Percentiles rank a stretch among this genome's conserved stretches.
phyloP scores from a whole-genome alignment of 1,140 invertebrate genomes.

The Yoshiicerus persimilis region DNA sequence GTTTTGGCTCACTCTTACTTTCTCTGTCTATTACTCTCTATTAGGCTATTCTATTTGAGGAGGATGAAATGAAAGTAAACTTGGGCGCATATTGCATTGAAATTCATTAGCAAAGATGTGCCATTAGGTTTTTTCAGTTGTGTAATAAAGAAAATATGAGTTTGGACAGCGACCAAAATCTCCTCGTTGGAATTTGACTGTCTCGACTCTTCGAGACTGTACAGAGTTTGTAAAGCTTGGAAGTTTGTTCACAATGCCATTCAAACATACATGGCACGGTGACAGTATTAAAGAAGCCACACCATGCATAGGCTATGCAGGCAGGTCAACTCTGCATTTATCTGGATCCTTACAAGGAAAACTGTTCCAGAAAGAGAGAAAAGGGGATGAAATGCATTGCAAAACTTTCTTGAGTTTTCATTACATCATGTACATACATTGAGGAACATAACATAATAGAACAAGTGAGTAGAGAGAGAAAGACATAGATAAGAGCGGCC shows the following conservation, averaged over 20 bases:
- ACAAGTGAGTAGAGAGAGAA: not conserved
- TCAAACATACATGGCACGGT: not conserved
- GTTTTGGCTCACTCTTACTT: not conserved
- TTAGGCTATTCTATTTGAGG: not conserved
- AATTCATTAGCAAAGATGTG: conserved; percentile 14
- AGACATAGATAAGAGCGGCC: not conserved
- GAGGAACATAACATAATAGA: not conserved
- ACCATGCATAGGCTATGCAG: not conserved
- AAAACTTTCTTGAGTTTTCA: not conserved
- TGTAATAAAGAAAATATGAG: conserved; percentile 21
- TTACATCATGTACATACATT: conserved; percentile 1
- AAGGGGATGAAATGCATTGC: not conserved
- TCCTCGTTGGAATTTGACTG: not conserved
- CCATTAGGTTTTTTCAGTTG: conserved; percentile 12
- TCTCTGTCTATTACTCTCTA: not conserved
- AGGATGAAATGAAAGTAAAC: not conserved
- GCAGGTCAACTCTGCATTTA: not conserved
- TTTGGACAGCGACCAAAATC: not conserved
- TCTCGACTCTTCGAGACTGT: not conserved
- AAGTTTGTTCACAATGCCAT: not conserved
- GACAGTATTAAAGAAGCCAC: not conserved
- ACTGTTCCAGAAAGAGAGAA: not conserved
- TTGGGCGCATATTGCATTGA: conserved; percentile 16
- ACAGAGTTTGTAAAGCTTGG: not conserved
- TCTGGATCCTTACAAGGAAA: not conserved